A percentile compares a stretch with the other conserved stretches of the same genome.
Evolutionary conservation across 1,140 invertebrate genomes (phyloP).

Genomic region (Epicauta chinensis): DNA sequence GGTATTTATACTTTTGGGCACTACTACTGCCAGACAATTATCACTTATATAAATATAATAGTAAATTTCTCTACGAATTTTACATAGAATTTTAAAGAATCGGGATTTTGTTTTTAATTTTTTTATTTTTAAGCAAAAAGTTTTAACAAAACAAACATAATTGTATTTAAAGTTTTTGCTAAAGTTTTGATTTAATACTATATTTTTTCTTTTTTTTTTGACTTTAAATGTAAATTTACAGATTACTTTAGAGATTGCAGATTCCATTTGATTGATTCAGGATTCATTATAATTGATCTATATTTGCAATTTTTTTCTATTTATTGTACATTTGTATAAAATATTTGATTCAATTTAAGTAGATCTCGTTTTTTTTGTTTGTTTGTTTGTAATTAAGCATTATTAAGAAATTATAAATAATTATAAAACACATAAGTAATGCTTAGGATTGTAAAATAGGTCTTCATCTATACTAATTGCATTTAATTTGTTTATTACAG

Average conservation of each 20-base stretch:
- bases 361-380: too few relatives aligned
- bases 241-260: conserved; percentile 41
- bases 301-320: conserved; percentile 1
- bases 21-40: conserved; percentile 47
- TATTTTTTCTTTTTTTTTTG: conserved; percentile 10
- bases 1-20: conserved; percentile 56
- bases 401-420: conserved; percentile 22
- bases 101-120: conserved; percentile 32
- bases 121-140: conserved; percentile 14
- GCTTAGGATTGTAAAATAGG: conserved; percentile 30
- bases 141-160: conserved; percentile 8
- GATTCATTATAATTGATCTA: conserved; percentile 26
- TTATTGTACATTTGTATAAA: conserved; percentile 18
- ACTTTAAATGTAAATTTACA: conserved; percentile 33
- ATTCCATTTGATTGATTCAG: conserved; percentile 39
- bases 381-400: conserved; percentile 34
- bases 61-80: background rate
- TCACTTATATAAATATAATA: background rate
- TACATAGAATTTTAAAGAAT: conserved; percentile 40
- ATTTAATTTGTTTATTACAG: conserved; percentile 61
- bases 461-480: conserved; percentile 25
- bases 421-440: conserved; percentile 21
- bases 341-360: conserved; percentile 22
- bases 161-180: conserved; percentile 23
- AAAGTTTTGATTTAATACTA: background rate